Percentiles rank a stretch among this genome's conserved stretches.
Conservation (phyloP, 2,113 vertebrate genomes). For the Odontesthes bonariensis region DNA sequence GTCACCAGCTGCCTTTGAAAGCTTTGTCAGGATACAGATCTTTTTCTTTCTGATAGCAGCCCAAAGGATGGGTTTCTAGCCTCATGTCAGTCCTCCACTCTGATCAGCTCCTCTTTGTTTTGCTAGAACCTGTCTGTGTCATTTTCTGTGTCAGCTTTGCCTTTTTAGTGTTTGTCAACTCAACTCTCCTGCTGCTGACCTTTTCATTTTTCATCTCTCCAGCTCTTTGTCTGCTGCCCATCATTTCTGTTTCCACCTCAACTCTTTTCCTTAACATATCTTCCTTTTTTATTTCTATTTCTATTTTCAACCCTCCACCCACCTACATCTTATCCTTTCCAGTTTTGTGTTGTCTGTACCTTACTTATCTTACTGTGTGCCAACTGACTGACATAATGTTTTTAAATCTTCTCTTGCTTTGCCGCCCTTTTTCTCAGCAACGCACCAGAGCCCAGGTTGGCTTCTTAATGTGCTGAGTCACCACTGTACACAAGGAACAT, state of each 20-base stretch:
- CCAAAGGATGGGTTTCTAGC: slow-evolving; percentile 4
- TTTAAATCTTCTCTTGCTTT: slow-evolving; percentile 17
- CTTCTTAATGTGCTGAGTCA: slow-evolving; percentile 13
- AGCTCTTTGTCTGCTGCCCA: slow-evolving; percentile 27
- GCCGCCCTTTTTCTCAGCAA: slow-evolving; percentile 10
- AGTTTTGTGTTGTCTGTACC: not conserved
- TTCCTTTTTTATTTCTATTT: no score
- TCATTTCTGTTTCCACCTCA: no score
- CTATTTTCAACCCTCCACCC: no score
- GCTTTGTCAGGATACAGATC: not conserved
- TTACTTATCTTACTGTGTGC: not conserved
- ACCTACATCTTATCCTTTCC: no score
- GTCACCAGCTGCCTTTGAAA: slow-evolving; percentile 4
- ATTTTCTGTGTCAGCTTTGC: slow-evolving; percentile 27
- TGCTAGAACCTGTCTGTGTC: slow-evolving; percentile 24
- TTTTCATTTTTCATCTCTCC: slow-evolving; percentile 40
- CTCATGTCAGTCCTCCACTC: slow-evolving; percentile 21
- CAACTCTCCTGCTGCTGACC: slow-evolving; percentile 29
- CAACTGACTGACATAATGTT: no score
- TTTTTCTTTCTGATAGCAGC: not conserved
- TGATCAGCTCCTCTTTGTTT: slow-evolving; percentile 19
- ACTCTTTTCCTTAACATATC: no score
- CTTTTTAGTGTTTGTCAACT: slow-evolving; percentile 43
- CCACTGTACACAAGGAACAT: slow-evolving; percentile 3
- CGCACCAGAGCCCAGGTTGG: slow-evolving; percentile 36